Conservation (phyloP, 2,797 vertebrate genomes). For the Lates japonicus region DNA sequence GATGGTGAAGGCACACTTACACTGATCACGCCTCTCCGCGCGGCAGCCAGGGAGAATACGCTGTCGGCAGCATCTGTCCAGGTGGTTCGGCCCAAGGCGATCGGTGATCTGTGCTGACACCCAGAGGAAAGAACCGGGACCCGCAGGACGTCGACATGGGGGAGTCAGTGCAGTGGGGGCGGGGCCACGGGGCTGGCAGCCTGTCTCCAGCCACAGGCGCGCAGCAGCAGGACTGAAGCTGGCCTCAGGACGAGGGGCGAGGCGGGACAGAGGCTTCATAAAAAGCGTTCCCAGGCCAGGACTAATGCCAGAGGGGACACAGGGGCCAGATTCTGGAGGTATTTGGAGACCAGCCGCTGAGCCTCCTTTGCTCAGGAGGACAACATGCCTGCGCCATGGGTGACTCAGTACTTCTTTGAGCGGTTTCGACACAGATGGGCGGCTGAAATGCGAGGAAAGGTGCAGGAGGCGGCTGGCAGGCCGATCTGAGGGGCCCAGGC, state of each 20-base stretch:
- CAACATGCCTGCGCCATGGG: conserved; percentile 92
- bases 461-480: conserved; percentile 93
- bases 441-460: conserved; percentile 98
- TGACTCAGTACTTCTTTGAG: conserved; percentile 98
- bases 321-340: conserved; percentile 73
- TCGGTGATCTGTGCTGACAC: conserved; percentile 61
- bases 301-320: conserved; percentile 68
- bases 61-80: no score
- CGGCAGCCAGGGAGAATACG: no score
- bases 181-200: conserved; percentile 77
- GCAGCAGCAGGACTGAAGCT: conserved; percentile 54
- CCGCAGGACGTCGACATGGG: conserved; percentile 68
- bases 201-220: conserved; percentile 75
- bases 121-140: conserved; percentile 80
- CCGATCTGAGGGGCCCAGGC: conserved; percentile 90
- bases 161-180: conserved; percentile 56
- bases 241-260: conserved; percentile 76
- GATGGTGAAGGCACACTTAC: conserved; percentile 80
- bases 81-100: conserved; percentile 93
- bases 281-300: conserved; percentile 81
- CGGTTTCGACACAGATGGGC: conserved; percentile 96
- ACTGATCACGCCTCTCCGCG: conserved; percentile 54
- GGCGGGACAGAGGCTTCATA: conserved; percentile 72
- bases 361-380: conserved; percentile 78
- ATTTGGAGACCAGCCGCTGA: conserved; percentile 55